Evolutionary conservation across 2,113 vertebrate genomes (phyloP).

Genomic region (Furnarius figulus): DNA sequence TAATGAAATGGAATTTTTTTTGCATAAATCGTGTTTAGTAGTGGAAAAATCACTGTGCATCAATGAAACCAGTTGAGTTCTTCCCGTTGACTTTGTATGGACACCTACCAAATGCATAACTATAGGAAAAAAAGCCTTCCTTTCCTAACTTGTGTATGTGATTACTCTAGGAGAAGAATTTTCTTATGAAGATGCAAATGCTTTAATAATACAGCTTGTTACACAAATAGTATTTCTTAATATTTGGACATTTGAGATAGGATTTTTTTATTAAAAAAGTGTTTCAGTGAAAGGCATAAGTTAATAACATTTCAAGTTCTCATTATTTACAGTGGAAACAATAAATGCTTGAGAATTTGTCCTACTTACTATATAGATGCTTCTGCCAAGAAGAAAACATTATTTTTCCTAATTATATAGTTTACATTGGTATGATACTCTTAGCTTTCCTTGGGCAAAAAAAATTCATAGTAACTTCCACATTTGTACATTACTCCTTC

Average conservation of each 20-base stretch:
- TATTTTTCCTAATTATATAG: neutral
- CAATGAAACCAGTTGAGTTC: neutral
- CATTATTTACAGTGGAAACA: neutral
- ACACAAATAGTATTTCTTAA: neutral
- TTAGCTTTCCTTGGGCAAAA: neutral
- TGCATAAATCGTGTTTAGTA: neutral
- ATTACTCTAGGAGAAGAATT: neutral
- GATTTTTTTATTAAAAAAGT: neutral
- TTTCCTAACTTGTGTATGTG: neutral
- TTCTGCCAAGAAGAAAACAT: neutral
- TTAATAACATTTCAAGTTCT: neutral
- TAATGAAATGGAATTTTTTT: neutral
- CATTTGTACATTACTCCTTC: neutral
- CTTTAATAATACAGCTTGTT: neutral
- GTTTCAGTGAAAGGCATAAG: neutral
- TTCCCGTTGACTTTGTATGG: neutral
- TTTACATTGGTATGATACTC: neutral
- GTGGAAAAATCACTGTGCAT: neutral
- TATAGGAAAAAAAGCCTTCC: neutral
- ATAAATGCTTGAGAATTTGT: neutral
- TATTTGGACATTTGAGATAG: neutral
- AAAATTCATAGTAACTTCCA: neutral
- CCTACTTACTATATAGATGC: neutral
- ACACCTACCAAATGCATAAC: neutral
- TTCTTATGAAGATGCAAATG: neutral